Evolutionary conservation across 2,888 invertebrate species (phyloP), one percentile per base, ranked within the genome.

Genomic region (Eupithecia exiguata): DNA sequence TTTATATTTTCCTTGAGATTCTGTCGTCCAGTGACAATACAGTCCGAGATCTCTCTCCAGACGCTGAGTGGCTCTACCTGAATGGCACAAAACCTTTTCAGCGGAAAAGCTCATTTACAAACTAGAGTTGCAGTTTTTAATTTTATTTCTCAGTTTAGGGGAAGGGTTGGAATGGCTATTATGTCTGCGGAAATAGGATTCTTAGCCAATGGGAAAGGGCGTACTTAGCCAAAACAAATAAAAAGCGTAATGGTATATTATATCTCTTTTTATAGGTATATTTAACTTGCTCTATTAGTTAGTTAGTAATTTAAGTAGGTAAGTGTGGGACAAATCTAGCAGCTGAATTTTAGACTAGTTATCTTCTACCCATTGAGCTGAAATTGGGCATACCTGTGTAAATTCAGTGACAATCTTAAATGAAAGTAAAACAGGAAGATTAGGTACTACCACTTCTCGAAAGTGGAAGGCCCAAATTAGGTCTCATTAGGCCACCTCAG

Each of bases 71-170:
- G 73, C 73, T 68, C 14, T 36, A 73, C 65, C 69, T 73, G 73
- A 76, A 76, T 76, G 65, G 76, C 74, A 75, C 49, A 72, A 68
- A 69, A 71, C 53, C 76, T 78, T 79, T 79, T 78, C 75, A 76
- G 72, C 70, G 40, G 49, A 74, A 72, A 78, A 78, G 72, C 75
- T 73, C 66, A 74, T 77, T 79, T 74, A 46, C 58, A 68, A 68
- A 58, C 62, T 71, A 70, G 62, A 18, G 36, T n/a, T 70, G 69
- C 62, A 70, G 69, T 73, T 77, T 58, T 75, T 67, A 75, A 75
- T 73, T 72, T 66, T 66, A 66, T 66, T 66, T 66, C 35, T 35
- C 7, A 35, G 62, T 66, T n/a, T n/a, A 66, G 66, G 21, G 40
- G 21, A 66, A 40, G 66, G 25, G 38, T 66, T 25, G 21, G 18